Conservation (phyloP, 1,140 invertebrate species). For the Eupeodes corollae region DNA sequence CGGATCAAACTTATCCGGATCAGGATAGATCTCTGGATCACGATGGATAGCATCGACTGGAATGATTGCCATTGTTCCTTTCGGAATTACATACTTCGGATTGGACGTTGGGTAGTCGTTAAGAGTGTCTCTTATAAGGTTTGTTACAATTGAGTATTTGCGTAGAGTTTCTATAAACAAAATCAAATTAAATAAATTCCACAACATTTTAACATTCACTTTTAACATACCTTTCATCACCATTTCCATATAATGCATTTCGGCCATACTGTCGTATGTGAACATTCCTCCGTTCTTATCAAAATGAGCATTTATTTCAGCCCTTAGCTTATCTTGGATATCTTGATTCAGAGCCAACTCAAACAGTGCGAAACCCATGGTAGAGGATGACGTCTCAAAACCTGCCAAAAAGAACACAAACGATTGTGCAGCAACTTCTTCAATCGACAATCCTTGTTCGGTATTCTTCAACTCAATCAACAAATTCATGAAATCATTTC, state of each 20-base stretch:
- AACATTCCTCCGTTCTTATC: constrained; percentile 28
- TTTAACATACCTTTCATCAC: constrained; percentile 41
- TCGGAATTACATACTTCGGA: constrained; percentile 35
- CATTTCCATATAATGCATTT: constrained; percentile 52
- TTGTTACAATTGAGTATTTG: constrained; percentile 48
- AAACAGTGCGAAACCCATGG: constrained; percentile 44
- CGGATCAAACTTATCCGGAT: constrained; percentile 44
- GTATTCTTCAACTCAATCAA: constrained; percentile 29
- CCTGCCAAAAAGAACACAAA: constrained; percentile 38
- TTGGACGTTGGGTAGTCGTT: constrained; percentile 46
- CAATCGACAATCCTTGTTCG: constrained; percentile 10
- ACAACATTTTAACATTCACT: not conserved
- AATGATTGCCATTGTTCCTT: constrained; percentile 14
- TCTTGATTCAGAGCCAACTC: constrained; percentile 47
- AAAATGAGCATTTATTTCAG: constrained; percentile 42
- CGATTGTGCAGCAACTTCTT: constrained; percentile 19
- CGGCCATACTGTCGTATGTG: constrained; percentile 40
- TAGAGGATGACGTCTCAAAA: constrained; percentile 41
- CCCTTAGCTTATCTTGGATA: constrained; percentile 44
- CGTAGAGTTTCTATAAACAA: constrained; percentile 47
- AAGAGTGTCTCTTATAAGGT: constrained; percentile 45
- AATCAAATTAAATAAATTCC: no score
- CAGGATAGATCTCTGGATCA: constrained; percentile 46
- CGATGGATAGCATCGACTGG: constrained; percentile 38
- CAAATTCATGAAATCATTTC: constrained; percentile 35